Evolutionary conservation across 2,797 vertebrate species (phyloP).

Genomic region (Trachops cirrhosus): DNA sequence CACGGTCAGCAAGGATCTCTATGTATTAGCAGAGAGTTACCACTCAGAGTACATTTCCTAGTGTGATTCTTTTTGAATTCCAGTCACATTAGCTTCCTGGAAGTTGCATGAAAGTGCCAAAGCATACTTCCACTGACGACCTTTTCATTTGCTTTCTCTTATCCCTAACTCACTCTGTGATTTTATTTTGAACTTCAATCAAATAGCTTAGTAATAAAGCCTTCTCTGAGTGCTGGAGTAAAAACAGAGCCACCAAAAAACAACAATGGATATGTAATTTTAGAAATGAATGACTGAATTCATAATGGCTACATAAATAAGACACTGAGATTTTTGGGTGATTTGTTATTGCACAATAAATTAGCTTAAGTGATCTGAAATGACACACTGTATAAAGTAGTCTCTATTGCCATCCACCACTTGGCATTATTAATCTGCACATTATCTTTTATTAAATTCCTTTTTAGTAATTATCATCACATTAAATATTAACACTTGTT

Average conservation of each 20-base stretch:
- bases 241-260: neutral
- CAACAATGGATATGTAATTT: neutral
- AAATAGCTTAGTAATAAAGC: neutral
- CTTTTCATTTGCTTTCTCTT: neutral
- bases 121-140: neutral
- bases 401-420: neutral
- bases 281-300: neutral
- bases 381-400: neutral
- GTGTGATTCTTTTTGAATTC: neutral
- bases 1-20: neutral
- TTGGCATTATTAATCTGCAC: neutral
- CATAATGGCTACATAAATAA: neutral
- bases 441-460: neutral
- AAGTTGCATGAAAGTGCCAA: neutral
- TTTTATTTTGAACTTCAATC: neutral
- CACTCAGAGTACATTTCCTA: neutral
- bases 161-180: neutral
- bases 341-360: neutral
- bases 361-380: neutral
- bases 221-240: neutral
- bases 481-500: neutral
- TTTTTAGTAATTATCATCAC: neutral
- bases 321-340: neutral
- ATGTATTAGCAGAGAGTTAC: neutral
- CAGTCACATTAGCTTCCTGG: neutral